Base-by-base conservation (phyloP, 2,888 invertebrate genomes). In the Euproctis similis region DNA sequence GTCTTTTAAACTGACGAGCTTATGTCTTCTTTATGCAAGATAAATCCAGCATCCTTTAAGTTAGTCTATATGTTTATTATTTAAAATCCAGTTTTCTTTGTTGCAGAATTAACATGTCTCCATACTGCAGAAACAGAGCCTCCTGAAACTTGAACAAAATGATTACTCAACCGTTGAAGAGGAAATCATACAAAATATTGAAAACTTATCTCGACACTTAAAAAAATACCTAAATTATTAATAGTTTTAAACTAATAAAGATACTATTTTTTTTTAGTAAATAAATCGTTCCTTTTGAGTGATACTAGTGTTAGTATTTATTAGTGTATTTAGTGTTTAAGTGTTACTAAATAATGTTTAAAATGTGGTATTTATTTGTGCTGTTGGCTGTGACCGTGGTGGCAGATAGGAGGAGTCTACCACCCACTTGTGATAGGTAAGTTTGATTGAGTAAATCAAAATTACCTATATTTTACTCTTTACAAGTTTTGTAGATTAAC, bases 381-480 rank as follows among this genome's bases (percentile, higher is more conserved):
- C 39, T 72, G 37, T 30, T 75, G 39, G 51, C 60, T 40, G 66
- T 57, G 28, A 61, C 54, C 28, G 73, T 64, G 31, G 63, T 53
- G 2, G 68, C 74, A 5, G 82, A 85, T 44, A 60, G 82, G 53
- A 76, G 63, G 36, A 59, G 59, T 13, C 56, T 85, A 38, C 86
- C 87, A 28, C 87, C 86, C 9, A 80, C 86, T 25, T 87, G 87
- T 66, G 70, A 69, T 59, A 87, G 87, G 87, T 87, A 53, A 85
- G 82, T 64, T 3, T n/a, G n/a, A n/a, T n/a, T n/a, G n/a, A n/a
- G n/a, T n/a, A n/a, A n/a, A n/a, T n/a, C n/a, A n/a, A n/a, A n/a
- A n/a, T n/a, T n/a, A n/a, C n/a, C n/a, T n/a, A n/a, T n/a, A n/a
- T n/a, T n/a, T n/a, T n/a, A n/a, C n/a, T n/a, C n/a, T n/a, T n/a